A percentile compares a stretch with the other conserved stretches of the same genome.
These are phyloP conservation scores for Pachycephus smyrnensis DNA, from an alignment of 2,888 invertebrate species.

Conservation along the genomic window DNA sequence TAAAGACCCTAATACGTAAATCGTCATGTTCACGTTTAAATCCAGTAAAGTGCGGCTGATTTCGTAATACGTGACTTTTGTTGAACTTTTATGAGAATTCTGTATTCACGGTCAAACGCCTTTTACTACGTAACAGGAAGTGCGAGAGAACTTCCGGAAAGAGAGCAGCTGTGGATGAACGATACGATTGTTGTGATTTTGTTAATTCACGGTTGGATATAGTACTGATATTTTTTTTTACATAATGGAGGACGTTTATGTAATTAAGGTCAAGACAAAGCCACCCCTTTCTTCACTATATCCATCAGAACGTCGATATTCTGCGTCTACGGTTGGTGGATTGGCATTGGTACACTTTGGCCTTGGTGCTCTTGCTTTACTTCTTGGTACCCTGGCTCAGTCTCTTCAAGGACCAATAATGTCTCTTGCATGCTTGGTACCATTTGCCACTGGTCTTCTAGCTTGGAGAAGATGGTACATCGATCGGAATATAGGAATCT, in stretches of 20 bases:
- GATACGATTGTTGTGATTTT: not conserved
- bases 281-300: constrained; percentile 72
- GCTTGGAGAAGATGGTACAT: constrained; percentile 78
- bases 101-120: constrained; percentile 34
- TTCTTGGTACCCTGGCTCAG: constrained; percentile 71
- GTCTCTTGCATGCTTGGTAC: constrained; percentile 46
- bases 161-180: not conserved
- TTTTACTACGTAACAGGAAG: constrained; percentile 24
- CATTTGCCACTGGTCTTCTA: constrained; percentile 69
- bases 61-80: not conserved
- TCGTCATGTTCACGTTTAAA: not conserved
- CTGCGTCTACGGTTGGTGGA: constrained; percentile 76
- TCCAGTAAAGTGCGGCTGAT: not conserved
- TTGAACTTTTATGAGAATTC: not conserved
- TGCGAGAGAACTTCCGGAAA: constrained; percentile 32
- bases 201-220: not conserved
- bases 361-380: constrained; percentile 71
- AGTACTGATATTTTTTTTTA: constrained; percentile 16
- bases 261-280: constrained; percentile 75
- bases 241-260: constrained; percentile 76
- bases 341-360: constrained; percentile 74
- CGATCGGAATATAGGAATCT: constrained; percentile 74
- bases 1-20: not conserved
- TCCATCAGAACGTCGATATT: constrained; percentile 77
- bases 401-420: constrained; percentile 48